Evolutionary conservation across 2,113 vertebrate genomes (phyloP), one percentile per base, ranked within the genome.

Genomic region (Seriola dumerili): DNA sequence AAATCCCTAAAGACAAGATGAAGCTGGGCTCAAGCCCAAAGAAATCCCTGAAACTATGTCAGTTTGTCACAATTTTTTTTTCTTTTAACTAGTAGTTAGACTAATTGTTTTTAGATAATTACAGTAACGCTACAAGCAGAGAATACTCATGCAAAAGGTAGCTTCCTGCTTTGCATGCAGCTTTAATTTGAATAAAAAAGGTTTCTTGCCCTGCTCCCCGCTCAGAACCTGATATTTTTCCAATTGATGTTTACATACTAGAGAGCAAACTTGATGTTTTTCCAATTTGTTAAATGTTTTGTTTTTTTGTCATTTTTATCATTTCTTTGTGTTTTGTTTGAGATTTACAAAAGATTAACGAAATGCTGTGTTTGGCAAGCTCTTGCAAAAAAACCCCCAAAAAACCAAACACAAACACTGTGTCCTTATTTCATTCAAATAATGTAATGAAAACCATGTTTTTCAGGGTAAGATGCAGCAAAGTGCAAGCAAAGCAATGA

Each of bases 1-100:
- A 86, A 73, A 84, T 84, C 85, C 72, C 54, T 32, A 8, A 78
- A 80, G 55, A 82, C 57, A n/a, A 80, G 38, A 76, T 48, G 38
- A 65, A 70, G 36, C 50, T 69, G 73, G n/a, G 82, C 50, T 46
- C 10, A 29, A 52, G 63, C 65, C 62, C 76, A 57, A 64, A 76
- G 52, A 86, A 78, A 72, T 71, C 63, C 25, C 13, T 58, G 32
- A 59, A 84, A 68, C 64, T 77, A 54, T 44, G 21, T 67, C 59
- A 58, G 25, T 48, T 17, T 44, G 9, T 65, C 38, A 23, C 19
- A 6, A 48, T 10, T 69, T 57, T 66, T 66, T 54, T 36, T 16
- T 40, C 3, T 40, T 70, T 14, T 14, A 11, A 5, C 17, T 54
- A 36, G 48, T 1, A n/a, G 46, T 57, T n/a, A 52, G 4, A 58